Conservation (phyloP, 2,888 invertebrate genomes). For the Lithophane semibrunnea region DNA sequence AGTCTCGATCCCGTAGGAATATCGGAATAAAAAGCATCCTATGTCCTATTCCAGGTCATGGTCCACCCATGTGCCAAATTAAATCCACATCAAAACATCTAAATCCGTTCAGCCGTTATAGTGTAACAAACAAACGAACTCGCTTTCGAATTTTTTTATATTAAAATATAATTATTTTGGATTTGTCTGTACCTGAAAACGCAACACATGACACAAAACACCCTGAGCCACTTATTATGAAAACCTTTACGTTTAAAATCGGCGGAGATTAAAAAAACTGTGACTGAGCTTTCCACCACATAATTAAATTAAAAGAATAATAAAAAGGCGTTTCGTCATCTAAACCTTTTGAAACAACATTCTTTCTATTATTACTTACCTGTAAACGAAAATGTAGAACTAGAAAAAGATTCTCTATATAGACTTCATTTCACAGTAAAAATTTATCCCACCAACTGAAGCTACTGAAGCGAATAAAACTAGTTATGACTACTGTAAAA, state of each 20-base stretch:
- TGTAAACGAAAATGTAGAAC: background rate
- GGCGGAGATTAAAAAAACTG: background rate
- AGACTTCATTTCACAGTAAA: background rate
- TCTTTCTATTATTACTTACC: background rate
- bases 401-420: background rate
- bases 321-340: background rate
- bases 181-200: background rate
- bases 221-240: background rate
- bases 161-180: no score
- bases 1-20: no score
- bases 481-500: constrained; percentile 16
- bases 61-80: no score
- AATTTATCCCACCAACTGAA: constrained; percentile 4
- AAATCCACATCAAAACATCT: no score
- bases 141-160: no score
- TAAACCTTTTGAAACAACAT: background rate
- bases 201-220: background rate
- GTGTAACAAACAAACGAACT: no score
- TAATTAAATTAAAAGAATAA: background rate
- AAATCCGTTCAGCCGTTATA: no score
- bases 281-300: background rate
- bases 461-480: constrained; percentile 1
- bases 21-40: no score
- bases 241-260: background rate
- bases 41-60: no score